These are phyloP conservation scores for Pocillopora damicornis DNA, from an alignment of 64 coral and sea anemone species.

Conservation along the genomic window DNA sequence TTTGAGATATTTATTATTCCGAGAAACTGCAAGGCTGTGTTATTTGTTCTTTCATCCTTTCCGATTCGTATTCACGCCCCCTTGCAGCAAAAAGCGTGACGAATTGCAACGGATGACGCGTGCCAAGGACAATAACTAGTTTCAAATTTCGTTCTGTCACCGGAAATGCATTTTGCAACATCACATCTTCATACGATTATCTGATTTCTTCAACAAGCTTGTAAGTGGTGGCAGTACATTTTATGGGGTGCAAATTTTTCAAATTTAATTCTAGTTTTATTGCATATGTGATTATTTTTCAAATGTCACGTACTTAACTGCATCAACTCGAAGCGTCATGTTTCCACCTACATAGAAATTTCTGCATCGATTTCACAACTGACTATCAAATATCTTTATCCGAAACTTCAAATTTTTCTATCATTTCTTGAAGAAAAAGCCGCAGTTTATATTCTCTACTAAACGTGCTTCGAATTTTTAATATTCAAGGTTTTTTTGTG, in stretches of 20 bases:
- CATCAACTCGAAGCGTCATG: background rate
- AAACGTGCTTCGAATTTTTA: conserved; percentile 37
- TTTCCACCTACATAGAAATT: background rate
- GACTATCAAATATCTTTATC: background rate
- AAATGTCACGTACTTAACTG: conserved; percentile 6
- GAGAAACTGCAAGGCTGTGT: background rate
- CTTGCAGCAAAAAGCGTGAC: background rate
- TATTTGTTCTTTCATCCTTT: background rate
- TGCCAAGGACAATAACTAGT: background rate
- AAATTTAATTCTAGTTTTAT: background rate
- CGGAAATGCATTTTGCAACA: background rate
- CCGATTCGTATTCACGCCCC: background rate
- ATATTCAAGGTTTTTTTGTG: background rate
- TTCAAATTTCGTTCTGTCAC: conserved; percentile 1
- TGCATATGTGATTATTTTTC: background rate
- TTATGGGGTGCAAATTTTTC: too few species aligned
- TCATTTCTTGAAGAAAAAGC: background rate
- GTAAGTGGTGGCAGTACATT: background rate
- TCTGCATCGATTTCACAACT: too few species aligned
- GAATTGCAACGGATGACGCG: background rate
- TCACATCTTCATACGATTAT: background rate
- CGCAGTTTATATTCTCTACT: background rate
- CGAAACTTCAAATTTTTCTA: too few species aligned
- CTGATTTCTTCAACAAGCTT: background rate
- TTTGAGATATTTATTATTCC: conserved; percentile 4